phyloP scores from a whole-genome alignment of 2,113 vertebrate genomes.

The Tauraco erythrolophus region DNA sequence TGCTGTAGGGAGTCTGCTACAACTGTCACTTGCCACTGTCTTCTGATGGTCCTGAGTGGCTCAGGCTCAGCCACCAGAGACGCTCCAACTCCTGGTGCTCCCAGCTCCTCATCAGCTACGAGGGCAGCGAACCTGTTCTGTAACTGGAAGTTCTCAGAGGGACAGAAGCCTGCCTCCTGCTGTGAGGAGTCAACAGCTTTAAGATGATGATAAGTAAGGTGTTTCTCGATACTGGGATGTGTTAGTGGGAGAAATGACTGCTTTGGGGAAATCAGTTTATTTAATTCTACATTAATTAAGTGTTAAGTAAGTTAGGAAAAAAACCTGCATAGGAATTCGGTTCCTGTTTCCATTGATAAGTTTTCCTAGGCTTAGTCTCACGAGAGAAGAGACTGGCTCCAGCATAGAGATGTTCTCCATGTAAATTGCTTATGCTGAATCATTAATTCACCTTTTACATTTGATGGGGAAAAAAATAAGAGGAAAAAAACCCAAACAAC shows the following conservation, averaged over 20 bases:
- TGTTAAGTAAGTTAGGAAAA: background rate
- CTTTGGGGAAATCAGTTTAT: background rate
- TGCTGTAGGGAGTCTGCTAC: background rate
- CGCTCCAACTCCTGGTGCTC: background rate
- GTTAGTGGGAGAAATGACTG: background rate
- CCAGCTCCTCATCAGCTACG: background rate
- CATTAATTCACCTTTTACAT: background rate
- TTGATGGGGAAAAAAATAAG: background rate
- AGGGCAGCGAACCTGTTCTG: background rate
- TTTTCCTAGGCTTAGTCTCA: background rate
- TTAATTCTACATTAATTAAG: background rate
- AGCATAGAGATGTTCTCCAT: background rate
- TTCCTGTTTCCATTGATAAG: background rate
- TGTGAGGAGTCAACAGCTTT: background rate
- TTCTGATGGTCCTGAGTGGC: background rate
- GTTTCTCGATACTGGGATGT: background rate
- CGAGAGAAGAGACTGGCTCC: background rate
- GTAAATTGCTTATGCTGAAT: background rate
- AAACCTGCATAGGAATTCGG: rapidly evolving
- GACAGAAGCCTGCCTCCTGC: background rate
- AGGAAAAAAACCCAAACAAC: background rate
- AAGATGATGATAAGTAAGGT: background rate
- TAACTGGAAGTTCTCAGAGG: background rate
- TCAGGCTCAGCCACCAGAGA: background rate
- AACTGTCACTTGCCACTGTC: background rate